Conservation (phyloP, 2,888 invertebrate genomes). For the Bruchidius siliquastri region DNA sequence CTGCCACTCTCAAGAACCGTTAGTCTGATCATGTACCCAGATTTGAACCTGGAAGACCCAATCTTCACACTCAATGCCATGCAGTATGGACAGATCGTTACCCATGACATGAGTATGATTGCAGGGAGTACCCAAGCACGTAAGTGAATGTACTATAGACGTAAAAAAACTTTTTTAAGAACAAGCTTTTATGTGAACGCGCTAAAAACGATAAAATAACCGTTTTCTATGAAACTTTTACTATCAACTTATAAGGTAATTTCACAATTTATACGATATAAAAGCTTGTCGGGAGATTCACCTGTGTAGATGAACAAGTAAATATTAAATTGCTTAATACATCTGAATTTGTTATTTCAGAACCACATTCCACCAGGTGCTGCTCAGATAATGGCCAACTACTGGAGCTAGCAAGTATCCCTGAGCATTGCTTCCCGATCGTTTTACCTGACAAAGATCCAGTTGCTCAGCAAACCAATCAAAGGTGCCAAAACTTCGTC, state of each 20-base stretch:
- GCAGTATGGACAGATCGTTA: conserved; percentile 76
- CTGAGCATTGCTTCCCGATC: conserved; percentile 54
- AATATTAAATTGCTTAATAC: no score
- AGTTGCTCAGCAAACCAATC: conserved; percentile 52
- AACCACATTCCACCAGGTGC: conserved; percentile 57
- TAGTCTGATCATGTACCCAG: conserved; percentile 67
- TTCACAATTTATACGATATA: no score
- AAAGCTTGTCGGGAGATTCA: no score
- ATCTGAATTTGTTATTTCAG: no score
- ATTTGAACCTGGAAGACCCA: conserved; percentile 64
- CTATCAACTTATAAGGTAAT: no score
- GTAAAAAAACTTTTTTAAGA: no score
- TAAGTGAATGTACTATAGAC: conserved; percentile 49
- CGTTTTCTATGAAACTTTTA: no score
- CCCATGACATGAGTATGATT: conserved; percentile 74
- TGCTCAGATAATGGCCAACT: conserved; percentile 58
- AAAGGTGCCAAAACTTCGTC: conserved; percentile 69
- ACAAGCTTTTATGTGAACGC: no score
- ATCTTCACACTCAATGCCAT: conserved; percentile 70
- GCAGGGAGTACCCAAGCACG: conserved; percentile 70
- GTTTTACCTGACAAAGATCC: conserved; percentile 53
- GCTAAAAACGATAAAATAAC: no score
- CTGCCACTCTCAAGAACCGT: conserved; percentile 69
- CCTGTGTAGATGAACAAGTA: no score
- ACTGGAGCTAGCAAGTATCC: conserved; percentile 45